Base-by-base conservation (phyloP, 2,113 vertebrate genomes). In the Macroglossus sobrinus region DNA sequence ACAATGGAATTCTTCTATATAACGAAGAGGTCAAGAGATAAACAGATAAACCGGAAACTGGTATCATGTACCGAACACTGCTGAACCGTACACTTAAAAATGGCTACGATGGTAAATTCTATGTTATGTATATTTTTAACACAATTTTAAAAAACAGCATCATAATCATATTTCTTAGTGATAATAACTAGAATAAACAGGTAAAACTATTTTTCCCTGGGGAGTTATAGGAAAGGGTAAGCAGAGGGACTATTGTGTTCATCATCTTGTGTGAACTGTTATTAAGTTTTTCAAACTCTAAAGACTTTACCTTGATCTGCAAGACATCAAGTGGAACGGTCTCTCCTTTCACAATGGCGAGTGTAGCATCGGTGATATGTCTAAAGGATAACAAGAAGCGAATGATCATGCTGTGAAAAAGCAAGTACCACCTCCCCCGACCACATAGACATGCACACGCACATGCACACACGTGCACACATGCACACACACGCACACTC, bases 301-400 rank as follows among this genome's bases (percentile, higher is more conserved):
- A 71, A 85, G 59, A 75, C 47, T 74, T 89, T 97, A 99, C 99
- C 99, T 99, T 99, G 98, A 99, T 99, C 98, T 99, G 99, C 13
- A 99, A 98, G 43, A 99, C 99, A 96, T 99, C 99, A 91, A 99
- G 98, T 38, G 99, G 99, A 89, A 99, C 98, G 0, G 99, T 99
- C 89, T 99, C 99, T 89, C 99, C 99, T 97, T 99, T 99, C 95
- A 99, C 98, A 93, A 99, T 99, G 69, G 99, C 99, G 93, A 99
- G 98, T 0, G 99, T 98, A 75, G 99, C 99, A 80, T 99, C 99
- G 57, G 98, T 99, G 81, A 99, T 99, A 94, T 98, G 98, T 55
- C 99, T 99, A 84, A 88, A 96, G 84, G 24, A 71, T 6, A 95
- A 85, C 14, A 30, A 76, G 68, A 75, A 57, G 81, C n/a, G 95